A percentile compares a stretch with the other conserved stretches of the same genome.
Conservation (phyloP, 2,888 invertebrate genomes). For the Rhagonycha fulva region DNA sequence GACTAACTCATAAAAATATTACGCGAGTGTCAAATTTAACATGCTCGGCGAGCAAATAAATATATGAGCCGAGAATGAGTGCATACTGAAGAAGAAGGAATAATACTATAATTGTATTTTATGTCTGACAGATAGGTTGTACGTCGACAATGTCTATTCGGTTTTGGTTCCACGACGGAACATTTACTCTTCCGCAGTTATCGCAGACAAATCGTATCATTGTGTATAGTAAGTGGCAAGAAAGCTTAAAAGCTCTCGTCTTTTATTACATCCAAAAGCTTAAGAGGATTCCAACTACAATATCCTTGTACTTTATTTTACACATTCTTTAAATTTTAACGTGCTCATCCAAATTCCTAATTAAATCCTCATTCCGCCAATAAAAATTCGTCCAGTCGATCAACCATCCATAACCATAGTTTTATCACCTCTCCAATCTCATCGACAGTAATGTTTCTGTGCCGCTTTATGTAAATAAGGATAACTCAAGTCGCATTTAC, state of each 20-base stretch:
- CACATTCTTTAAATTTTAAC: not conserved
- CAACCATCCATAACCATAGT: not conserved
- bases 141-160: constrained; percentile 24
- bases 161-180: constrained; percentile 31
- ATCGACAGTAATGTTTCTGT: not conserved
- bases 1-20: not conserved
- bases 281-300: not conserved
- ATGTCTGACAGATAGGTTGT: constrained; percentile 30
- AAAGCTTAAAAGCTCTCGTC: constrained; percentile 1
- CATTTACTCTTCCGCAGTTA: constrained; percentile 32
- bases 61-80: constrained; percentile 31
- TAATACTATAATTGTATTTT: constrained; percentile 32
- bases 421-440: not conserved
- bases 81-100: constrained; percentile 26
- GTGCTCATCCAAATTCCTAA: not conserved
- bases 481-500: constrained; percentile 24
- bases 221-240: constrained; percentile 24
- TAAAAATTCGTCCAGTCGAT: not conserved
- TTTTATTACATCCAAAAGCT: constrained; percentile 3
- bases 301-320: not conserved
- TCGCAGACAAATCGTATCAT: constrained; percentile 14
- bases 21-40: constrained; percentile 21
- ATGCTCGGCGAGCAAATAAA: constrained; percentile 23
- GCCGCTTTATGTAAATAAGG: constrained; percentile 29
- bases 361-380: not conserved